Evolutionary conservation across 2,113 vertebrate genomes (phyloP).

Genomic region (Cervus canadensis): DNA sequence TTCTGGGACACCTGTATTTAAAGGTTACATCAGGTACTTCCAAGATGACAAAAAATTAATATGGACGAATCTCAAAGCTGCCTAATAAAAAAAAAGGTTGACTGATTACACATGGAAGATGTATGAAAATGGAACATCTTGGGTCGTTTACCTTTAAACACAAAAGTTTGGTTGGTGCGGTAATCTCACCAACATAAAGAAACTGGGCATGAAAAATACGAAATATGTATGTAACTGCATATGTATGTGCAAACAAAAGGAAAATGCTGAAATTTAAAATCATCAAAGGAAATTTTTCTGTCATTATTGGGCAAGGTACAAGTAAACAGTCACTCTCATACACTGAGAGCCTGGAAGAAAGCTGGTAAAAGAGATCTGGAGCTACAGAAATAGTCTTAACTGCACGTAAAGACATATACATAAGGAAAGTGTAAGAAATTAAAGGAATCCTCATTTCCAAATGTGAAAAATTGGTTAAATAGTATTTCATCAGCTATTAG

Average conservation of each 20-base stretch:
- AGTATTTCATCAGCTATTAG: neutral
- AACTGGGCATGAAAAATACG: neutral
- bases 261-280: constrained; percentile 16
- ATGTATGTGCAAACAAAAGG: neutral
- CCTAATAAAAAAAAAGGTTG: neutral
- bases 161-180: neutral
- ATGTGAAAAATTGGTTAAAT: neutral
- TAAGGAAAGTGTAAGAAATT: neutral
- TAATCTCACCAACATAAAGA: neutral
- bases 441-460: constrained; percentile 1
- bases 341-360: neutral
- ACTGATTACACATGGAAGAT: neutral
- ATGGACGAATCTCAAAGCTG: neutral
- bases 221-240: neutral
- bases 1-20: neutral
- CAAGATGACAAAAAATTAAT: neutral
- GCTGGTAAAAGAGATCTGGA: neutral
- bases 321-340: neutral
- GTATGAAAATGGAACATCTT: neutral
- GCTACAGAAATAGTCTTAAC: neutral
- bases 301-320: neutral
- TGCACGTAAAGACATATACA: neutral
- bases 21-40: neutral
- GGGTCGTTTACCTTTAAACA: neutral
- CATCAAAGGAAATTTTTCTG: neutral